Evolutionary conservation across 2,888 invertebrate species (phyloP).

Genomic region (Euclidia mi): DNA sequence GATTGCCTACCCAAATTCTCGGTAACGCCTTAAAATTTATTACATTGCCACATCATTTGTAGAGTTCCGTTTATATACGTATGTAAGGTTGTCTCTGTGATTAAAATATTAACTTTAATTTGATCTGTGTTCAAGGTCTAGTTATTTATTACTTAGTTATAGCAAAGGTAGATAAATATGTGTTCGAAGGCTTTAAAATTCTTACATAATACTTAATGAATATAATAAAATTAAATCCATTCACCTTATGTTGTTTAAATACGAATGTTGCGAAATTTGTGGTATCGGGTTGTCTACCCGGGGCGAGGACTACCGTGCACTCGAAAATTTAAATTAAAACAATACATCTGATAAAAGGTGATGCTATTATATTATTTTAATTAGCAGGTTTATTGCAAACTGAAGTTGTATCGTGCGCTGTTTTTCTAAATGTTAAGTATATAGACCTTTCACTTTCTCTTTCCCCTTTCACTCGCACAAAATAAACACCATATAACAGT

Average conservation of each 20-base stretch:
- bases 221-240: neutral
- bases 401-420: too few relatives aligned
- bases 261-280: constrained; percentile 41
- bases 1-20: too few relatives aligned
- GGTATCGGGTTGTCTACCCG: constrained; percentile 37
- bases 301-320: constrained; percentile 25
- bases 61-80: too few relatives aligned
- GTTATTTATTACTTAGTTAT: too few relatives aligned
- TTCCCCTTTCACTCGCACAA: neutral
- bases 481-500: neutral
- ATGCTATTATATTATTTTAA: neutral
- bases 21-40: too few relatives aligned
- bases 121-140: too few relatives aligned
- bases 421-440: too few relatives aligned
- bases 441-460: neutral
- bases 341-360: constrained; percentile 27
- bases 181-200: too few relatives aligned
- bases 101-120: too few relatives aligned
- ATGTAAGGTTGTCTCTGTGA: too few relatives aligned
- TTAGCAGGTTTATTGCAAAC: neutral
- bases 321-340: constrained; percentile 36
- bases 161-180: too few relatives aligned
- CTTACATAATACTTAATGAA: neutral
- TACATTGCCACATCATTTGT: too few relatives aligned
- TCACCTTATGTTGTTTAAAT: constrained; percentile 14